A percentile compares a stretch with the other conserved stretches of the same genome.
These are phyloP conservation scores for Phytoseiulus persimilis DNA, from an alignment of 2,888 invertebrate species.

Conservation along the genomic window DNA sequence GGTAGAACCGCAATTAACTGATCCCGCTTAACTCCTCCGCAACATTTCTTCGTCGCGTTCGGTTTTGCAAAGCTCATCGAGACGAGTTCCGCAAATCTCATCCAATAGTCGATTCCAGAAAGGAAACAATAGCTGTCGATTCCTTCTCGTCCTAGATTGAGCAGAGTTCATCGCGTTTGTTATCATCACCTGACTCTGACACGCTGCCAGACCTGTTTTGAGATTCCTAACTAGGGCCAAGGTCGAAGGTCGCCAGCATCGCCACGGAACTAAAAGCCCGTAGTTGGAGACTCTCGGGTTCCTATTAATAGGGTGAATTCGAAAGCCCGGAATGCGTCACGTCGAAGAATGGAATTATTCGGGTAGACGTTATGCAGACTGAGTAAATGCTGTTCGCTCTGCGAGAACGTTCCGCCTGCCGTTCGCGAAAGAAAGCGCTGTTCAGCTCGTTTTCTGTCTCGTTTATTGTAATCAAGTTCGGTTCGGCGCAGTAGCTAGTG, in stretches of 20 bases:
- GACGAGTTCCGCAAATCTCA: too few relatives aligned
- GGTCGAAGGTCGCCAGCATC: background rate
- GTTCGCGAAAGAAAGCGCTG: background rate
- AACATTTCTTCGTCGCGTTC: too few relatives aligned
- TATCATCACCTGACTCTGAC: too few relatives aligned
- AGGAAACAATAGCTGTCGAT: too few relatives aligned
- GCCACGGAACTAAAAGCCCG: background rate
- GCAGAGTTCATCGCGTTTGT: too few relatives aligned
- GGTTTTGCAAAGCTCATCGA: too few relatives aligned
- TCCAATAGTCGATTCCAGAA: too few relatives aligned
- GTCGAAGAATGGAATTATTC: background rate
- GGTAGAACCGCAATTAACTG: background rate
- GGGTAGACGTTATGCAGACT: background rate
- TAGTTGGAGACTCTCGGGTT: too few relatives aligned
- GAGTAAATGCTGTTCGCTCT: background rate
- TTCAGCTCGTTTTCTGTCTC: background rate
- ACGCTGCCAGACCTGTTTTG: background rate
- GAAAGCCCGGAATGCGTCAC: background rate
- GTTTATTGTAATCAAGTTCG: background rate
- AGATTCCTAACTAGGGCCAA: background rate
- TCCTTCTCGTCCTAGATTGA: too few relatives aligned
- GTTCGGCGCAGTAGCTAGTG: background rate
- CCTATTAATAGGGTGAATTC: too few relatives aligned
- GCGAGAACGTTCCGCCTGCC: background rate
- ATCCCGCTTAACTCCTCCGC: too few relatives aligned